phyloP scores from a whole-genome alignment of 1,140 invertebrate genomes.

The Drosophila kohkoa region DNA sequence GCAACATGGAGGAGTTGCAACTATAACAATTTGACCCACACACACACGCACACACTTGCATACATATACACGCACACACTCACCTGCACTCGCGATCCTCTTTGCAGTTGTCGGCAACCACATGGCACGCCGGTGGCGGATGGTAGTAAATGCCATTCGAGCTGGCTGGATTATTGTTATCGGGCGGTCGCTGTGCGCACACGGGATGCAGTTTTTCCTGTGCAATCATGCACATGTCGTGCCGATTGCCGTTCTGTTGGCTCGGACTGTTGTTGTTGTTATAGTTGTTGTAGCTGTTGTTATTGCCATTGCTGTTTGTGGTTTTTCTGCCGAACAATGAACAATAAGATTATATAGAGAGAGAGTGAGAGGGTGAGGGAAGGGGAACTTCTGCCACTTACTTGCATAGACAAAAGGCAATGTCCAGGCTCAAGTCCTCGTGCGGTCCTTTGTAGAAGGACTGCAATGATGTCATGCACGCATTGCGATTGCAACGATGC shows the following conservation, averaged over 20 bases:
- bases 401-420: constrained; percentile 97
- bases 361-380: not conserved
- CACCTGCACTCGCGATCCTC: constrained; percentile 91
- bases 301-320: constrained; percentile 14
- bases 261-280: constrained; percentile 63
- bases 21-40: constrained; percentile 46
- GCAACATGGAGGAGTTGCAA: not conserved
- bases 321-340: constrained; percentile 10
- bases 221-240: constrained; percentile 93
- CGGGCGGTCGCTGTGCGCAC: constrained; percentile 91
- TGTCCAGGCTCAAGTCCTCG: constrained; percentile 92
- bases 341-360: constrained; percentile 9
- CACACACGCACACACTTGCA: too few relatives aligned
- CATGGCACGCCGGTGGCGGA: constrained; percentile 92
- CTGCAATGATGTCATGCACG: constrained; percentile 94
- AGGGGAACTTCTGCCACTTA: constrained; percentile 86
- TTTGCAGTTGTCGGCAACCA: constrained; percentile 91
- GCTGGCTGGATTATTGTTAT: constrained; percentile 86
- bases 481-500: constrained; percentile 91
- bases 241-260: constrained; percentile 86
- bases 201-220: constrained; percentile 94
- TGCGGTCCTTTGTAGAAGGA: constrained; percentile 92
- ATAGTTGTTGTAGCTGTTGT: constrained; percentile 39
- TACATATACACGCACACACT: too few relatives aligned
- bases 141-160: constrained; percentile 84